Conservation (phyloP, 2,113 vertebrate species). For the Cheirogaleus medius region DNA sequence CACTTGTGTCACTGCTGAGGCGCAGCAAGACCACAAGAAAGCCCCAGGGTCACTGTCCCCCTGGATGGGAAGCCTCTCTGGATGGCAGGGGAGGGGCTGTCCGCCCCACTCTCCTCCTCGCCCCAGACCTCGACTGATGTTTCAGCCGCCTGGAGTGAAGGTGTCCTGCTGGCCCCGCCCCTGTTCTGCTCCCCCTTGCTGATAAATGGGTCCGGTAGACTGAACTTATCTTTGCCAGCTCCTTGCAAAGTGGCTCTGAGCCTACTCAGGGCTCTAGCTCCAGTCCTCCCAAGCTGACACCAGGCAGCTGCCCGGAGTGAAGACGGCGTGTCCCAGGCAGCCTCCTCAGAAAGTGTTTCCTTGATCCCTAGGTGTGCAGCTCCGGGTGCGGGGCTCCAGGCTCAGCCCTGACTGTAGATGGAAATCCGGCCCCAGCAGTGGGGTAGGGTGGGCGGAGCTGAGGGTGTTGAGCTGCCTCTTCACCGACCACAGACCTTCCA, state of each 20-base stretch:
- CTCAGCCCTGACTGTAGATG: fast-evolving
- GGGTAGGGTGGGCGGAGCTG: not conserved
- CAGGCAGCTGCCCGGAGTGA: constrained; percentile 39
- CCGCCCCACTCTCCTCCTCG: fast-evolving
- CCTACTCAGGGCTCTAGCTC: not conserved
- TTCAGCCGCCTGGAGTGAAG: not conserved
- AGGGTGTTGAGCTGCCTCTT: not conserved
- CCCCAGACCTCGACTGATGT: not conserved
- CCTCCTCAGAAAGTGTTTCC: not conserved
- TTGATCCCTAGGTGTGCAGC: not conserved
- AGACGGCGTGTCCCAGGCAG: not conserved
- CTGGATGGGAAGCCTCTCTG: not conserved
- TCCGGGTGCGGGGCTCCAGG: fast-evolving
- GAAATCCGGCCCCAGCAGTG: not conserved
- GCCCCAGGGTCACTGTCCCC: fast-evolving
- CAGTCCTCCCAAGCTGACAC: not conserved
- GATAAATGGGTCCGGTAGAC: not conserved
- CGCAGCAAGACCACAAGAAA: not conserved
- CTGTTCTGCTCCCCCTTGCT: fast-evolving
- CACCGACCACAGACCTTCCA: not conserved
- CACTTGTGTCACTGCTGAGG: not conserved
- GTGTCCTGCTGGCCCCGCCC: not conserved
- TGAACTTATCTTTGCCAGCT: constrained; percentile 25
- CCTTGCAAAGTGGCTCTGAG: not conserved
- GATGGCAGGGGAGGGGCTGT: no score